These are phyloP conservation scores for Agapetus fuscipes DNA, from an alignment of 2,888 invertebrate genomes.

Conservation along the genomic window DNA sequence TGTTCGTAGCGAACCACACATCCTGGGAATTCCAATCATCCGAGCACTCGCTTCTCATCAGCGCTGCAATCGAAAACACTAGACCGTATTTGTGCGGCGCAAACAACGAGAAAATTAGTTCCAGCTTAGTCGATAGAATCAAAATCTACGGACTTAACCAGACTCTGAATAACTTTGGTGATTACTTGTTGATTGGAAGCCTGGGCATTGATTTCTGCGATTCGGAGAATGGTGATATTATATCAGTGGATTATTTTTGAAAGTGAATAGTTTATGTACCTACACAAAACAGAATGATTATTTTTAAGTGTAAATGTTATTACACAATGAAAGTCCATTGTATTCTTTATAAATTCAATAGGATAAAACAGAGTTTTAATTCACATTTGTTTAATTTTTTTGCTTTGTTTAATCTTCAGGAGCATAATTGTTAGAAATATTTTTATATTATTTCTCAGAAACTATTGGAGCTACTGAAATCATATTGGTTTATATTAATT, in stretches of 20 bases:
- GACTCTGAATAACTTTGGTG: constrained; percentile 29
- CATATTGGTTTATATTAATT: no score
- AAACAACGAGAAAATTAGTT: constrained; percentile 26
- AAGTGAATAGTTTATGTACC: no score
- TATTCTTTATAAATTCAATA: no score
- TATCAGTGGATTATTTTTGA: neutral
- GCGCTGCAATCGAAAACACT: neutral
- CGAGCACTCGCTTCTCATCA: constrained; percentile 1
- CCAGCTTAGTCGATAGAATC: constrained; percentile 27
- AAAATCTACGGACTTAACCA: constrained; percentile 34
- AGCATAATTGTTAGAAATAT: no score
- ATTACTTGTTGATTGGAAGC: constrained; percentile 1
- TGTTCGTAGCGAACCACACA: constrained; percentile 26
- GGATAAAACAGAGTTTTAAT: no score
- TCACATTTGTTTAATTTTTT: no score
- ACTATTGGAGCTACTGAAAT: no score
- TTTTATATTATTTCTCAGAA: no score
- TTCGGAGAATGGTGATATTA: neutral
- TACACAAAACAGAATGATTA: no score
- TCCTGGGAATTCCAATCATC: neutral
- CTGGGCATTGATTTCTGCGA: constrained; percentile 1
- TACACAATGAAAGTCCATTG: no score
- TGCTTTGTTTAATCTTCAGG: no score
- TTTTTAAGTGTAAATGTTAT: no score
- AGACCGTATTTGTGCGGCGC: constrained; percentile 23